phyloP scores from a whole-genome alignment of 2,888 invertebrate species.

The Epistrophe grossulariae region DNA sequence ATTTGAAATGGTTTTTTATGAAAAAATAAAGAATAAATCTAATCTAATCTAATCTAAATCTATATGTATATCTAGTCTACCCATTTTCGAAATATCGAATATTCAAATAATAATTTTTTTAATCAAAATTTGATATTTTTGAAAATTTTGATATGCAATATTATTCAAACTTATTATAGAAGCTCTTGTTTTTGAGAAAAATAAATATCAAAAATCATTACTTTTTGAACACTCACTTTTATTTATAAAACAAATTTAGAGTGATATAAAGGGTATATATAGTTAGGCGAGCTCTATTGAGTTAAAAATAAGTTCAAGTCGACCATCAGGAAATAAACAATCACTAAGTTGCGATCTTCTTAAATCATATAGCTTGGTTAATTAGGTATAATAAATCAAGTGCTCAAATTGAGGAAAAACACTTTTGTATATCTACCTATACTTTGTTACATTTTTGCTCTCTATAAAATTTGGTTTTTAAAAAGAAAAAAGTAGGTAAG shows the following conservation, averaged over 20 bases:
- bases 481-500: neutral
- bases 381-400: neutral
- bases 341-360: neutral
- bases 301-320: neutral
- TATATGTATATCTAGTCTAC: no score
- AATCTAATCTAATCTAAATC: no score
- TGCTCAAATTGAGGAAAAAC: neutral
- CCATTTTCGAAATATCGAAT: no score
- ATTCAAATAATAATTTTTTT: no score
- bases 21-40: no score
- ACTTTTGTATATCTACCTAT: neutral
- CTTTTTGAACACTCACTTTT: neutral
- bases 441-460: neutral
- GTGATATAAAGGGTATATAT: neutral
- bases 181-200: no score
- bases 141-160: no score
- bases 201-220: neutral
- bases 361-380: neutral
- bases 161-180: no score
- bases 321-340: neutral
- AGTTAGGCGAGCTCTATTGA: neutral
- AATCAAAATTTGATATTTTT: no score
- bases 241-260: neutral
- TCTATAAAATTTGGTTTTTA: neutral
- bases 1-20: no score